Base-by-base conservation (phyloP, 2,113 vertebrate species). In the Eudyptes chrysolophus region DNA sequence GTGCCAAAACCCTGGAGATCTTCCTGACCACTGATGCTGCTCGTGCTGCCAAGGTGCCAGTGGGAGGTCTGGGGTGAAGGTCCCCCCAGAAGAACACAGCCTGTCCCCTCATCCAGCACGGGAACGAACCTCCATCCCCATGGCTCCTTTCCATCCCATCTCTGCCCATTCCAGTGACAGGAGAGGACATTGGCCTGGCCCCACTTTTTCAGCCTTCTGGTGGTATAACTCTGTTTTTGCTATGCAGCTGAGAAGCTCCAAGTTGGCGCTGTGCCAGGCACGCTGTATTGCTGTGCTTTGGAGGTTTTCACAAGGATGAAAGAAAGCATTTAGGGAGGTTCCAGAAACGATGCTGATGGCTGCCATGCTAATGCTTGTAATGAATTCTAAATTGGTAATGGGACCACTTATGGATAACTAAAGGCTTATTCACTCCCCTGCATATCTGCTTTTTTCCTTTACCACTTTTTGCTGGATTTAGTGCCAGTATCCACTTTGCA, bases 361-460 rank as follows among this genome's bases (percentile, higher is more conserved):
- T 97, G 94, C 94, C 96, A 97, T 95, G 95, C 96, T 96, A 97
- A 97, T 96, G 92, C 93, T 97, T 94, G 89, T 97, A 96, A 96
- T 97, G 95, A 95, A 97, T 97, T 97, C 93, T 94, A 96, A 96
- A 97, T 97, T 94, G 94, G 96, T 96, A 96, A 92, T 93, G 95
- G 89, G 96, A 96, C 94, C 94, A 97, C 95, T 97, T 96, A 95
- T 92, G 91, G 95, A 95, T 96, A 97, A 94, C 93, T 96, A 90
- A 96, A 92, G 93, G 93, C 94, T 97, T 96, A 97, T 94, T 95
- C 96, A 96, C 93, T 95, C 42, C 71, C 48, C 54, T 96, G 91
- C 82, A 96, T 95, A 92, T 95, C 84, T 96, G 58, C 3, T 77
- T 83, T 94, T 90, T 77, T 74, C 54, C 71, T 94, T 92, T 87